Conservation (phyloP, 2,797 vertebrate species). For the Momotus momota region DNA sequence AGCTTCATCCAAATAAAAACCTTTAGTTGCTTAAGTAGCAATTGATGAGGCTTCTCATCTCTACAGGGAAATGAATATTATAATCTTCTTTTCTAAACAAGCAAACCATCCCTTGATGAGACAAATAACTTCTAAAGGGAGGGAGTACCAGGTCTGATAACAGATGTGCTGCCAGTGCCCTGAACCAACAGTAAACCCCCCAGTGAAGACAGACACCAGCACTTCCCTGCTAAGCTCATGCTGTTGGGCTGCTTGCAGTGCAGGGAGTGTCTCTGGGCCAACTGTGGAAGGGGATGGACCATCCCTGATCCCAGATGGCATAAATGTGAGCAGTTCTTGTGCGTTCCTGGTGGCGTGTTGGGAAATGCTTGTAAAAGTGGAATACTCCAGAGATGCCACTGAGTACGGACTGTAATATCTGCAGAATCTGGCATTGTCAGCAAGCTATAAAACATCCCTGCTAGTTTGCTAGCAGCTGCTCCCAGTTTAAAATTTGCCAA, state of each 20-base stretch:
- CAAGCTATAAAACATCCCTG: conserved; percentile 57
- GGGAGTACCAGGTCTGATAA: background rate
- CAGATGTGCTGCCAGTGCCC: background rate
- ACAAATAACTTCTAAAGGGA: background rate
- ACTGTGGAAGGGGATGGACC: background rate
- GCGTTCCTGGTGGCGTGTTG: background rate
- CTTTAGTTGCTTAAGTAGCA: conserved; percentile 1
- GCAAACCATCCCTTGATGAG: background rate
- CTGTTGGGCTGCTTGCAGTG: background rate
- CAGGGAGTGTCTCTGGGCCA: background rate
- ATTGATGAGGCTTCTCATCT: conserved; percentile 27
- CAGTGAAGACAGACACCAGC: background rate
- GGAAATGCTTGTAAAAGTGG: conserved; percentile 30
- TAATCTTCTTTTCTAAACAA: conserved; percentile 38
- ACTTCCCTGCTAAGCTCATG: background rate
- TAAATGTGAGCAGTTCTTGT: background rate
- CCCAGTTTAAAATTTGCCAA: conserved; percentile 17
- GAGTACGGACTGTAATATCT: background rate
- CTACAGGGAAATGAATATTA: conserved; percentile 24
- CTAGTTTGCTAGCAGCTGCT: conserved; percentile 56
- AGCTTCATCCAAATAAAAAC: background rate
- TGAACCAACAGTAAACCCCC: fast-evolving
- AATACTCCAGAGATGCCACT: conserved; percentile 26
- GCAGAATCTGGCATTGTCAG: conserved; percentile 40
- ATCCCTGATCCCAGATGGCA: background rate